Conservation (phyloP, 2,797 vertebrate genomes). For the Malurus leucopterus region DNA sequence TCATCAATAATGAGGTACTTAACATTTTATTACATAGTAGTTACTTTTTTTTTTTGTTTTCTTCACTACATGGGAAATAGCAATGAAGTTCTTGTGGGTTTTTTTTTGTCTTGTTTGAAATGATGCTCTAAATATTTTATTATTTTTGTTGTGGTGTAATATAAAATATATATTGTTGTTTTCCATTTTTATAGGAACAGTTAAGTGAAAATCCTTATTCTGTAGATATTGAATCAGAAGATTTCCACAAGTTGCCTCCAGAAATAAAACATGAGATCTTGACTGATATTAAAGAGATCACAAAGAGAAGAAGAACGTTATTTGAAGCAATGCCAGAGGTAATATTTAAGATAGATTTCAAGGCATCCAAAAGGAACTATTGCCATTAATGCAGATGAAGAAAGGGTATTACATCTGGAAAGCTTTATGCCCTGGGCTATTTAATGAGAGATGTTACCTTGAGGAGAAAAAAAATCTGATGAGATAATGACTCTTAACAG, state of each 20-base stretch:
- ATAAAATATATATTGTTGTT: not conserved
- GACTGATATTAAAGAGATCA: slow-evolving; percentile 94
- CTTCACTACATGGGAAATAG: not conserved
- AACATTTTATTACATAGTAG: not conserved
- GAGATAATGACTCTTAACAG: not conserved
- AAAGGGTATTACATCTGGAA: not conserved
- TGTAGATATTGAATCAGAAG: slow-evolving; percentile 91
- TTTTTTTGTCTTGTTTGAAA: not conserved
- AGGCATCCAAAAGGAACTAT: not conserved
- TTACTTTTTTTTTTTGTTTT: not conserved
- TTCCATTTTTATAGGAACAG: slow-evolving; percentile 74
- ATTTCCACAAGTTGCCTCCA: slow-evolving; percentile 84
- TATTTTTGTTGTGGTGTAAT: not conserved
- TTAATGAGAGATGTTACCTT: not conserved
- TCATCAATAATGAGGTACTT: not conserved
- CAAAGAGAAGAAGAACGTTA: slow-evolving; percentile 88
- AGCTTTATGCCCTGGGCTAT: not conserved
- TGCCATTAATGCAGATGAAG: not conserved
- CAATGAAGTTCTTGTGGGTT: not conserved
- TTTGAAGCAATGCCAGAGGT: slow-evolving; percentile 93
- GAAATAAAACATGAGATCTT: slow-evolving; percentile 95
- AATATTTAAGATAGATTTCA: not conserved
- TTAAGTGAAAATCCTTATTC: slow-evolving; percentile 80
- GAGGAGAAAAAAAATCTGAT: not conserved
- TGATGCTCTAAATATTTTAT: not conserved